Conservation (phyloP, 2,888 invertebrate genomes). For the Plagodis dolabraria region DNA sequence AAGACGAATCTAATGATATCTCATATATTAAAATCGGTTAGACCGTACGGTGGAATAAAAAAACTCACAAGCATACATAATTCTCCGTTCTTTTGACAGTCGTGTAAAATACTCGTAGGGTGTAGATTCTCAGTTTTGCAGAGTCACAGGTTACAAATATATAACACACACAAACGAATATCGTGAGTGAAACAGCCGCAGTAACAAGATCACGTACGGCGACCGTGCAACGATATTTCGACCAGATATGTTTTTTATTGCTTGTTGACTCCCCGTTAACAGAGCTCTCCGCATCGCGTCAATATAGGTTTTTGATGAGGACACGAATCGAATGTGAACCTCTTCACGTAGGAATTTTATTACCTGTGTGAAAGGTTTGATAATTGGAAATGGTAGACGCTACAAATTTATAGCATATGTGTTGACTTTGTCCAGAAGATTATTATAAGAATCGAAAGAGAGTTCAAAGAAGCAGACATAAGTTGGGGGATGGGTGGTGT, state of each 20-base stretch:
- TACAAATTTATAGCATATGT: too few species aligned
- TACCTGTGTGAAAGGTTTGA: conserved; percentile 14
- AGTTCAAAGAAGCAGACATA: too few species aligned
- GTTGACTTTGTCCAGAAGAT: too few species aligned
- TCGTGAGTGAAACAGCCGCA: conserved; percentile 33
- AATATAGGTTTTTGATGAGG: conserved; percentile 40
- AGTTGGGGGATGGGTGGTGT: too few species aligned
- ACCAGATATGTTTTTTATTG: conserved; percentile 56
- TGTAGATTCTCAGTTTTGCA: conserved; percentile 5
- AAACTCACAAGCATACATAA: too few species aligned
- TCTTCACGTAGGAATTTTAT: conserved; percentile 21
- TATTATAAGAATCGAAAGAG: too few species aligned
- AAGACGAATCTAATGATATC: too few species aligned
- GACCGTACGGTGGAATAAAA: too few species aligned
- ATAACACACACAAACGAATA: conserved; percentile 24
- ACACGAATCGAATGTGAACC: conserved; percentile 28
- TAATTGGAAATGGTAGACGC: not conserved
- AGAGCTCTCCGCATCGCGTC: conserved; percentile 30
- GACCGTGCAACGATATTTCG: conserved; percentile 48
- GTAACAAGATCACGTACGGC: conserved; percentile 61
- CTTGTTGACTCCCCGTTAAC: conserved; percentile 47
- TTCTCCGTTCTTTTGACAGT: too few species aligned
- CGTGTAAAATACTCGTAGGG: too few species aligned
- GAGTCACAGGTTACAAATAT: conserved; percentile 36
- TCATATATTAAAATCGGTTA: too few species aligned